phyloP scores from a whole-genome alignment of 2,888 invertebrate genomes.

The Ectropis crepuscularia region DNA sequence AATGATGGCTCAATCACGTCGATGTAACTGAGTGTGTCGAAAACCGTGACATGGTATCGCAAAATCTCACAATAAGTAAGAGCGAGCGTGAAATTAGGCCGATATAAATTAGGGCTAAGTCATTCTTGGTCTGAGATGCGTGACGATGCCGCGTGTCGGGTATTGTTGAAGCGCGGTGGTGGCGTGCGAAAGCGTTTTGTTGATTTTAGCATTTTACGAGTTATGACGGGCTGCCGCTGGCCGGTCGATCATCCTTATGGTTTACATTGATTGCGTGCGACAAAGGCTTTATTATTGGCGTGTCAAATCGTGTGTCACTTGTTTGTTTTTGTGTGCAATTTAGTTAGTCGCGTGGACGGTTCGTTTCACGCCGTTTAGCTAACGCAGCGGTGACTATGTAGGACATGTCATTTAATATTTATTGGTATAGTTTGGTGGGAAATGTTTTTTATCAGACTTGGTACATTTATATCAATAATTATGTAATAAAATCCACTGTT shows the following conservation, averaged over 20 bases:
- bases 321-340: constrained; percentile 45
- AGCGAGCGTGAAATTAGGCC: constrained; percentile 79
- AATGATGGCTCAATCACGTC: constrained; percentile 70
- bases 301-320: constrained; percentile 42
- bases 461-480: too few relatives aligned
- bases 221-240: constrained; percentile 53
- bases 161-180: constrained; percentile 65
- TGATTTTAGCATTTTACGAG: constrained; percentile 65
- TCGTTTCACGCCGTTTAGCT: constrained; percentile 26
- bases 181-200: constrained; percentile 75
- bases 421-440: constrained; percentile 15
- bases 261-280: constrained; percentile 68
- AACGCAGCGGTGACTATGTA: constrained; percentile 8
- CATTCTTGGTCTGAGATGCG: constrained; percentile 64
- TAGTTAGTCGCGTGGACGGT: constrained; percentile 22
- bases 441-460: constrained; percentile 1
- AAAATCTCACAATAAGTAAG: constrained; percentile 76
- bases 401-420: constrained; percentile 15
- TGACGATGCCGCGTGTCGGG: constrained; percentile 75
- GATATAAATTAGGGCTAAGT: constrained; percentile 75
- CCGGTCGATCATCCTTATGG: constrained; percentile 48
- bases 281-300: constrained; percentile 20
- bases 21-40: constrained; percentile 71
- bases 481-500: too few relatives aligned
- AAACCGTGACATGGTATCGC: constrained; percentile 77